A percentile compares a stretch with the other conserved stretches of the same genome.
Conservation (phyloP, 1,140 invertebrate species). For the Trichonephila inaurata region DNA sequence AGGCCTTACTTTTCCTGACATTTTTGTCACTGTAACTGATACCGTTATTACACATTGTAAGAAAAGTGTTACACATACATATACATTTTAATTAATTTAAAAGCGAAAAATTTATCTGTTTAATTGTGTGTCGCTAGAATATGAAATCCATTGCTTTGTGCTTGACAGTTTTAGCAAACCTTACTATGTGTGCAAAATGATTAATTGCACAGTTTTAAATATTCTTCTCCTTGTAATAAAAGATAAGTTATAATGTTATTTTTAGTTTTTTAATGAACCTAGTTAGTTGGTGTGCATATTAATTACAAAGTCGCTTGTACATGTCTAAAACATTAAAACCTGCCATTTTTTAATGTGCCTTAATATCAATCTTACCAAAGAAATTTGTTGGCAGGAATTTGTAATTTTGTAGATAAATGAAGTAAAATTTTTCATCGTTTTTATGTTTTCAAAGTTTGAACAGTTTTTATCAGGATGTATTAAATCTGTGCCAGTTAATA, state of each 20-base stretch:
- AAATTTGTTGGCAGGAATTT: constrained; percentile 45
- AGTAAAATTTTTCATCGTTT: constrained; percentile 26
- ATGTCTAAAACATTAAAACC: constrained; percentile 33
- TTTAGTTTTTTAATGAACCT: constrained; percentile 54
- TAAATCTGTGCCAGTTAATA: neutral
- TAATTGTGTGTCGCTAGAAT: neutral
- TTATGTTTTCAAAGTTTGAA: constrained; percentile 65
- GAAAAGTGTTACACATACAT: constrained; percentile 11
- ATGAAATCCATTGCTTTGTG: constrained; percentile 47
- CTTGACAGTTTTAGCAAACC: constrained; percentile 46
- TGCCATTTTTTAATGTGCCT: constrained; percentile 25
- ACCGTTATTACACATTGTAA: constrained; percentile 49
- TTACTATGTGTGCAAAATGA: constrained; percentile 41
- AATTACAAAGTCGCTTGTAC: neutral
- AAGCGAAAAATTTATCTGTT: constrained; percentile 6
- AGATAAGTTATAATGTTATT: constrained; percentile 45
- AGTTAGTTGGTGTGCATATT: constrained; percentile 37
- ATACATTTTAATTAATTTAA: constrained; percentile 54
- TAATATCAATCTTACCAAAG: constrained; percentile 56
- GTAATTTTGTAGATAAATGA: constrained; percentile 58
- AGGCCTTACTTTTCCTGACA: constrained; percentile 25
- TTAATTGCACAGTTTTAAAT: constrained; percentile 36
- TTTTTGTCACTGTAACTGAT: constrained; percentile 26
- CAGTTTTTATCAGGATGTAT: constrained; percentile 28
- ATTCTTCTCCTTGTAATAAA: constrained; percentile 32